Base-by-base conservation (phyloP, 1,140 invertebrate species). In the Ceratosolen fusciceps region DNA sequence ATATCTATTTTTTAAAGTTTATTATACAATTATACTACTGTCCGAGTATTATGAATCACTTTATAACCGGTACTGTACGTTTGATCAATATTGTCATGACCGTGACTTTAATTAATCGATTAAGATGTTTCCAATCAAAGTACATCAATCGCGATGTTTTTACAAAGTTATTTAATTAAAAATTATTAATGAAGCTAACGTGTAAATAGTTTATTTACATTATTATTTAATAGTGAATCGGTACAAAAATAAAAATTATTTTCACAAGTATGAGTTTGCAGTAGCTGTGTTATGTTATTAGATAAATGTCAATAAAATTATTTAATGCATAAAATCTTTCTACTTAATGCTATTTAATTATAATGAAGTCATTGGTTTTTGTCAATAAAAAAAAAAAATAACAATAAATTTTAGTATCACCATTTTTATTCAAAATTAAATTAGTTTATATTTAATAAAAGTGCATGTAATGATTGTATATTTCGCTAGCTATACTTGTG, bases 61-160 rank as follows among this genome's bases (percentile, higher is more conserved):
- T 73, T 67, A 31, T 29, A n/a, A 12, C 19, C 24, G 26, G 4
- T 14, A 24, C 16, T 49, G 21, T 49, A 72, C 75, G 80, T 79
- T 81, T 81, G 73, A 81, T 81, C 80, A 81, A 81, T 81, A 80
- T 31, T 72, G 49, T 82, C 82, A 74, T 65, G 81, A 26, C 65
- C 54, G 72, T 85, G 84, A 72, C 34, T 74, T 54, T 80, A 77
- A 12, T 31, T 43, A 60, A 5, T 56, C 68, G 72, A 71, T 72
- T 81, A 24, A 47, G 5, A 19, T 9, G 31, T 31, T 31, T 0
- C n/a, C n/a, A n/a, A 10, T 54, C 19, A 71, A 29, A 1, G 31
- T 52, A 52, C n/a, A 52, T 12, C 34, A 31, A 71, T 16, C n/a
- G 10, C 10, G 31, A n/a, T 34, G 12, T n/a, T n/a, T n/a, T 3